phyloP scores from a whole-genome alignment of 2,888 invertebrate species.

The Caenorhabditis uteleia region DNA sequence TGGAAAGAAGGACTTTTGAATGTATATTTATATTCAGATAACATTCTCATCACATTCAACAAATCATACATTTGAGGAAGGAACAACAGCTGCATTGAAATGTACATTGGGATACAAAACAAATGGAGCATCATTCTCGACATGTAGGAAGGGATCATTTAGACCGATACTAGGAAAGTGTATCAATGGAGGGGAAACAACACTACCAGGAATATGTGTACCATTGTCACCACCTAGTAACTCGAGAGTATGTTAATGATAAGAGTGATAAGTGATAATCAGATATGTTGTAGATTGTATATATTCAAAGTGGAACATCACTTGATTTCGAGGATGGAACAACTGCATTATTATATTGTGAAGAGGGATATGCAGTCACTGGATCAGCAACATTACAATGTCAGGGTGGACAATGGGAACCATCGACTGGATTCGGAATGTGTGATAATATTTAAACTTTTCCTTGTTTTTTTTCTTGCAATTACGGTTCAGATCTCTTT shows the following conservation, averaged over 20 bases:
- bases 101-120: slow-evolving; percentile 49
- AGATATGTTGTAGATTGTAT: slow-evolving; percentile 22
- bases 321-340: slow-evolving; percentile 46
- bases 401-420: slow-evolving; percentile 35
- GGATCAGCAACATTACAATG: slow-evolving; percentile 44
- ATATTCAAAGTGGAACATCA: slow-evolving; percentile 43
- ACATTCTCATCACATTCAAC: slow-evolving; percentile 26
- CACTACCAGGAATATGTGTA: slow-evolving; percentile 28
- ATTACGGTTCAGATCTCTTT: no score
- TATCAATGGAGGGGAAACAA: slow-evolving; percentile 12
- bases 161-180: slow-evolving; percentile 48
- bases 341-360: slow-evolving; percentile 47
- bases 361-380: slow-evolving; percentile 42
- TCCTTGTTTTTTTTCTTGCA: no score
- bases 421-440: slow-evolving; percentile 38
- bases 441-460: slow-evolving; percentile 41
- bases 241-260: slow-evolving; percentile 22
- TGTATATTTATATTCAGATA: slow-evolving; percentile 10
- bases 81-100: slow-evolving; percentile 49
- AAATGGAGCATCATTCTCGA: slow-evolving; percentile 41
- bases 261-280: neutral
- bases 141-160: slow-evolving; percentile 45
- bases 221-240: slow-evolving; percentile 40
- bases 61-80: slow-evolving; percentile 33
- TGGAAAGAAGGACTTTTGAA: neutral